Base-by-base conservation (phyloP, 2,797 vertebrate species). In the Sphaeramia orbicularis region DNA sequence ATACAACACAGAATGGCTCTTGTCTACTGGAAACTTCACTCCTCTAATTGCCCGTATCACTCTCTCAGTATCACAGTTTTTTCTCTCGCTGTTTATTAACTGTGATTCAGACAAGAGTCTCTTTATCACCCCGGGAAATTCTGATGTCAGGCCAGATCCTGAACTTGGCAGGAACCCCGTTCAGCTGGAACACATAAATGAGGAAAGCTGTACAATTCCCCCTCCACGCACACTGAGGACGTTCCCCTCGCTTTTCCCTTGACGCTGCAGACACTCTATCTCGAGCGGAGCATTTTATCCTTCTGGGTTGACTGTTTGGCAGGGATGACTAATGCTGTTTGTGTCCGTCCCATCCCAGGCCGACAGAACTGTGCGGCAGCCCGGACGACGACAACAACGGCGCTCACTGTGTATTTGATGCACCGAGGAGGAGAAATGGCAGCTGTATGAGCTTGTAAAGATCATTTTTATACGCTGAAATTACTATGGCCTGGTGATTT, bases 81-180 rank as follows among this genome's bases (percentile, higher is more conserved):
- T 71, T 80, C 63, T 63, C 71, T 62, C 59, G 47, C 60, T 76
- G 73, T 75, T 83, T 86, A 62, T 85, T 76, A 76, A 74, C 72
- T 82, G 71, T 72, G 74, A 87, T 73, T 84, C 56, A 75, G 86
- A 92, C 91, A 90, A 90, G 82, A 85, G 77, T 53, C 80, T 86
- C 87, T 91, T 91, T 91, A 91, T 93, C 83, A 78, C 54, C 53
- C 57, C 15, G 79, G 78, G 88, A 90, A 85, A 87, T 80, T 85
- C 88, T 91, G 86, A 88, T 84, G 84, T 83, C 82, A 81, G 65
- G 78, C 86, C 90, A 91, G 87, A 87, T 89, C 79, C 72, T 54
- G 56, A 76, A 73, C 76, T 86, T 92, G 89, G 89, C 91, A 84
- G 78, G 49, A 16, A 8, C 56, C 68, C 74, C 59, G 40, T 84